Evolutionary conservation across 1,140 invertebrate genomes (phyloP), one percentile per base, ranked within the genome.

Genomic region (Lepeophtheirus salmonis): DNA sequence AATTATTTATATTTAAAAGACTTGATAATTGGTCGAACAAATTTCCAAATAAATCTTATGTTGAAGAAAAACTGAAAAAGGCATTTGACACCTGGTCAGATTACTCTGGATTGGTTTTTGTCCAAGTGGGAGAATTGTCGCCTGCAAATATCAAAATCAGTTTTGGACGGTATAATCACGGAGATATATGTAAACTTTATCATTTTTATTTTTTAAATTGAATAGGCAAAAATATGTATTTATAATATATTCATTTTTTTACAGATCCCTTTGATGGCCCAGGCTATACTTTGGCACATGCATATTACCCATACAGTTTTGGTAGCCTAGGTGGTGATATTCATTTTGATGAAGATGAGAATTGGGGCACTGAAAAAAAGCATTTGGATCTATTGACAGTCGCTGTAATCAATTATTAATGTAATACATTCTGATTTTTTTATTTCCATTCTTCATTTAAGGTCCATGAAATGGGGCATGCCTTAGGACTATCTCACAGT

Each of bases 311-410:
- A 0, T 66, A 64, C 52, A 63, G 64, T 50, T 65, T 65, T 24
- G 64, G 61, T 14, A 67, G 70, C 2, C 70, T 70, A 26, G 77
- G 77, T 18, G 86, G 88, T 17, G 87, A 92, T 69, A 85, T 83
- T 1, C 89, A 95, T 71, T 94, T 92, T 65, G 90, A 95, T 70
- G 85, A 85, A 56, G 86, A 89, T 48, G 89, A 95, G 73, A 61
- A 73, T 6, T 83, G 81, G 81, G 30, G 30, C n/a, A 10, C 30
- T 41, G 30, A 72, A 61, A 64, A 55, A 71, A 67, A 72, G 70
- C 6, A 41, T 41, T 41, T 41, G 30, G 30, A 41, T n/a, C 30
- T 41, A 6, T 41, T 41, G 6, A 41, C 30, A 41, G 30, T 41
- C n/a, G n/a, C n/a, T n/a, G n/a, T n/a, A n/a, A n/a, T n/a, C n/a